Base-by-base conservation (phyloP, 2,888 invertebrate species). In the Nomada lathburiana region DNA sequence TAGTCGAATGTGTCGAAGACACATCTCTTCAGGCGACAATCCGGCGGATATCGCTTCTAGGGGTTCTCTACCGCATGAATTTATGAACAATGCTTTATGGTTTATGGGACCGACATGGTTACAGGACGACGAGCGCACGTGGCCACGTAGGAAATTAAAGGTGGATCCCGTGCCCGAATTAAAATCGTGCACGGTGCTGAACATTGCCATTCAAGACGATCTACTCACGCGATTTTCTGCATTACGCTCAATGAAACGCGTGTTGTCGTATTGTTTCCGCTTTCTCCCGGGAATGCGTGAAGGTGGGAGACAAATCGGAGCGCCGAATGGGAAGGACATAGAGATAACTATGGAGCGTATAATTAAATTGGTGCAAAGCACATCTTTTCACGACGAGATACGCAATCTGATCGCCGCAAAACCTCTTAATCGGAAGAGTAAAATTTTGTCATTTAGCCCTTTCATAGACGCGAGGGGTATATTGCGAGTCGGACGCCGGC, bases 11-110 rank as follows among this genome's bases (percentile, higher is more conserved):
- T n/a, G n/a, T n/a, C n/a, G n/a, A n/a, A n/a, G n/a, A n/a, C n/a
- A n/a, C n/a, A n/a, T 81, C 2, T 18, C 18, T 5, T 65, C 76
- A 0, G 2, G 20, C 0, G 64, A 76, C 0, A 81, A 81, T 18
- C 76, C 76, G 0, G 76, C 80, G 0, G 81, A 81, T 20, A n/a
- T 65, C 0, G 0, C 71, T 0, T 81, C 74, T 0, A 18, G 80
- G 0, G 59, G 77, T 0, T 55, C 60, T 10, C 0, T 23, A 0
- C 73, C 81, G 0, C 0, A 1, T 0, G 20, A n/a, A 0, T 69
- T 80, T 2, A 0, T 59, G 0, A n/a, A 68, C 0, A 47, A 71
- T 10, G 7, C 4, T 0, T 0, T 2, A 0, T 72, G 69, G 76
- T 20, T n/a, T 0, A 4, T 7, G 0, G 72, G 72, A 9, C 80